Evolutionary conservation across 1,140 invertebrate species (phyloP), one percentile per base, ranked within the genome.

Genomic region (Artemia franciscana): DNA sequence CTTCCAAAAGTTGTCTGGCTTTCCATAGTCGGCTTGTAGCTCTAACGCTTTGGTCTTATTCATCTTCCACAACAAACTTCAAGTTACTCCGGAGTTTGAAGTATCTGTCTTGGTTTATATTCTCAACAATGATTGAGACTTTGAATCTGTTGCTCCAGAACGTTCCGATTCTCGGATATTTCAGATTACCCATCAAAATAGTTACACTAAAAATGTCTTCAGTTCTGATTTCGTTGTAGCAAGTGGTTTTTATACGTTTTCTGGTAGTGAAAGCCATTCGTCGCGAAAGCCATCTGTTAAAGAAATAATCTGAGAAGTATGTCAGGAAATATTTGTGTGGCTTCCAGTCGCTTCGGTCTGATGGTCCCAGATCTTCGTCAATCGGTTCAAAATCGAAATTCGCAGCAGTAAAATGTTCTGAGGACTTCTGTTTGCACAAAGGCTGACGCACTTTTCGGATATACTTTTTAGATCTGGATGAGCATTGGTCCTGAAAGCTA

Each of bases 1-100:
- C 21, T 18, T 66, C 61, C 28, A 67, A 56, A 59, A 68, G 21
- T 60, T 65, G 65, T 65, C 62, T 26, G 23, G 68, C 57, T 56
- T 66, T 68, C 51, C 59, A 68, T 24, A 68, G 56, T 59, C 59
- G 61, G 67, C 66, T 63, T 9, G 24, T 30, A 58, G 15, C 28
- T 28, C 61, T 66, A 12, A 15, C 57, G 23, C 39, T 18, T 3
- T 62, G 27, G 26, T 26, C 23, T 5, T 23, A 24, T 26, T 60
- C 26, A n/a, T 60, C 59, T 60, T 60, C 39, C 21, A 51, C 39
- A 12, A 51, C 39, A 51, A 51, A 51, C 39, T 51, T 51, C 39
- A 51, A 51, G 39, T 51, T 1, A 3, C 21, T 51, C 39, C 39
- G 1, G 39, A 51, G 39, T 18, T 51, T 51, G 39, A 51, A 51